Base-by-base conservation (phyloP, 2,113 vertebrate genomes). In the Haliaeetus leucogaster region DNA sequence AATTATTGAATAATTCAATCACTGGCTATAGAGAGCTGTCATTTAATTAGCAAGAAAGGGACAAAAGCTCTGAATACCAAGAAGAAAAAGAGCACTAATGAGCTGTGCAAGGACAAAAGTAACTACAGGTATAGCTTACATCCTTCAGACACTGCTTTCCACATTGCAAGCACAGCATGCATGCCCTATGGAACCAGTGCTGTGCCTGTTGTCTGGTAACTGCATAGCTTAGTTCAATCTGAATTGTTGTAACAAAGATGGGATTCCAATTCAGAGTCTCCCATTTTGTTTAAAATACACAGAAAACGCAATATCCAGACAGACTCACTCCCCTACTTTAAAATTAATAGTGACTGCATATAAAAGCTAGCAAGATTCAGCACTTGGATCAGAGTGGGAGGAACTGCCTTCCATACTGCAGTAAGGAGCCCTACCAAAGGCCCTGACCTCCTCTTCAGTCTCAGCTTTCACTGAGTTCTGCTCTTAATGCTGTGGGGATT, bases 1-100 rank as follows among this genome's bases (percentile, higher is more conserved):
- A 96, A 88, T 97, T 94, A 96, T 52, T 94, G 78, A 96, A 90
- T 97, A 97, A 97, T 96, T 96, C 91, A 95, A 97, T 97, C 90
- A 81, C 67, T 55, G 82, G 63, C 78, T 94, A 93, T 73, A 94
- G 91, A 94, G 87, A 96, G 78, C 84, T 97, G 91, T 95, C 94
- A 96, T 95, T 96, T 97, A 94, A 97, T 96, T 95, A 95, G 88
- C 72, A 86, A 87, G 56, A 84, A 91, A 62, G 80, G 42, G 83
- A 89, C 7, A 1, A 96, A 96, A 94, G 90, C 92, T 84, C 81
- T 91, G 95, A 95, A 95, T 88, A 86, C 27, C 65, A 91, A 91
- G 61, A 89, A 67, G 36, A 89, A 53, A 86, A 23, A 79, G 25
- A 87, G 72, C 72, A 77, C 19, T 38, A 89, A 87, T 0, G 1